phyloP scores from a whole-genome alignment of 2,113 vertebrate species.

The Hypomesus transpacificus region DNA sequence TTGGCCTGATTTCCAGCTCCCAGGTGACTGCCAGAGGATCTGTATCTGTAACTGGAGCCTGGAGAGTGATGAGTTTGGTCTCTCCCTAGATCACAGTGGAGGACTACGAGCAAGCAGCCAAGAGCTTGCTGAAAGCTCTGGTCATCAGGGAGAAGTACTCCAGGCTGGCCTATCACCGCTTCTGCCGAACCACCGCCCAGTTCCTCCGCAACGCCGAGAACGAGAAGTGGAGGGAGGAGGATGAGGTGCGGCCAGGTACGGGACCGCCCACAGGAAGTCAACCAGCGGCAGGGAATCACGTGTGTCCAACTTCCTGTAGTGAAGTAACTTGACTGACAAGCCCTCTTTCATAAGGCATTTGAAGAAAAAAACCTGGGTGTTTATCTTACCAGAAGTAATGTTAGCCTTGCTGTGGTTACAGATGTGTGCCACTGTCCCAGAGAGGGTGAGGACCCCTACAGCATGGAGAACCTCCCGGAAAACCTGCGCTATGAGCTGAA shows the following conservation, averaged over 20 bases:
- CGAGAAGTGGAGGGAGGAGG: constrained; percentile 74
- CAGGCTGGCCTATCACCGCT: constrained; percentile 87
- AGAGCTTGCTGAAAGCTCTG: constrained; percentile 86
- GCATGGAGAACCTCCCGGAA: constrained; percentile 79
- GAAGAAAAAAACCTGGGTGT: background rate
- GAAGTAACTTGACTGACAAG: too few species aligned
- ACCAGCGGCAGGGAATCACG: too few species aligned
- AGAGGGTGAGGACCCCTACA: constrained; percentile 84
- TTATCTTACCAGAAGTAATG: background rate
- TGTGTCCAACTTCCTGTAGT: too few species aligned
- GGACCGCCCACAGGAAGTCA: background rate
- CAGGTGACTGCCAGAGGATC: too few species aligned
- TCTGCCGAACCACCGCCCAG: constrained; percentile 83
- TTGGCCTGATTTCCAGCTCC: too few species aligned
- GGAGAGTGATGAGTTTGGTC: too few species aligned
- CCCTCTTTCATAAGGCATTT: background rate
- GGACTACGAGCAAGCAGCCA: constrained; percentile 92
- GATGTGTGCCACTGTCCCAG: constrained; percentile 77
- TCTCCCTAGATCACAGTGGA: constrained; percentile 86
- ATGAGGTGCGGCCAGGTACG: constrained; percentile 86
- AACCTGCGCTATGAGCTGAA: constrained; percentile 83
- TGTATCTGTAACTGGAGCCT: too few species aligned
- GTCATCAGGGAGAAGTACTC: constrained; percentile 92
- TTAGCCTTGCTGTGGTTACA: constrained; percentile 42
- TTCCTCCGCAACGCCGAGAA: constrained; percentile 78